phyloP scores from a whole-genome alignment of 2,113 vertebrate genomes.

The Brevimyrus niger region DNA sequence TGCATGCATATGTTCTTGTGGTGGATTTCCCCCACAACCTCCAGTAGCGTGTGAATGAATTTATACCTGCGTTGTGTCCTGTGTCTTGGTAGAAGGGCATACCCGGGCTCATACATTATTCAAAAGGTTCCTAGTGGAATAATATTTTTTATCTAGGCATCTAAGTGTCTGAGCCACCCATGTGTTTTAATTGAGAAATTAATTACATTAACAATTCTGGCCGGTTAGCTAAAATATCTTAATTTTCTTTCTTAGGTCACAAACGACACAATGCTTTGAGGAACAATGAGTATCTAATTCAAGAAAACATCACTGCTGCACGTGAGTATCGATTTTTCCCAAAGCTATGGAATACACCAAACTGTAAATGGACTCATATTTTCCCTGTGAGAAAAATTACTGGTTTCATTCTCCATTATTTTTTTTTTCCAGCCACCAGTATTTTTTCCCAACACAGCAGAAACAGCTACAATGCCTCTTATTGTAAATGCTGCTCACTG shows the following conservation, averaged over 20 bases:
- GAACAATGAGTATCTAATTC: not conserved
- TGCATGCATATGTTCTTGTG: not conserved
- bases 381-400: not conserved
- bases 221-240: not conserved
- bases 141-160: not conserved
- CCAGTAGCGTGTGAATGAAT: not conserved
- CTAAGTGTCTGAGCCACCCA: not conserved
- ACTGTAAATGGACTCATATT: not conserved
- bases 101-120: not conserved
- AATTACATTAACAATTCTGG: not conserved
- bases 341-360: not conserved
- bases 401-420: not conserved
- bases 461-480: not conserved
- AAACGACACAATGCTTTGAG: not conserved
- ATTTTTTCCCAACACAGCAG: not conserved
- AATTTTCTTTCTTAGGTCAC: not conserved
- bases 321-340: constrained; percentile 1
- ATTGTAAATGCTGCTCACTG: not conserved
- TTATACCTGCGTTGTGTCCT: not conserved
- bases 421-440: not conserved
- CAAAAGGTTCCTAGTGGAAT: not conserved
- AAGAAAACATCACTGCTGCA: not conserved
- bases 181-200: not conserved
- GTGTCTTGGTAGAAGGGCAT: not conserved
- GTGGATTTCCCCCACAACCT: not conserved